A percentile compares a stretch with the other conserved stretches of the same genome.
Evolutionary conservation across 2,113 vertebrate genomes (phyloP).

Genomic region (Casuarius casuarius): DNA sequence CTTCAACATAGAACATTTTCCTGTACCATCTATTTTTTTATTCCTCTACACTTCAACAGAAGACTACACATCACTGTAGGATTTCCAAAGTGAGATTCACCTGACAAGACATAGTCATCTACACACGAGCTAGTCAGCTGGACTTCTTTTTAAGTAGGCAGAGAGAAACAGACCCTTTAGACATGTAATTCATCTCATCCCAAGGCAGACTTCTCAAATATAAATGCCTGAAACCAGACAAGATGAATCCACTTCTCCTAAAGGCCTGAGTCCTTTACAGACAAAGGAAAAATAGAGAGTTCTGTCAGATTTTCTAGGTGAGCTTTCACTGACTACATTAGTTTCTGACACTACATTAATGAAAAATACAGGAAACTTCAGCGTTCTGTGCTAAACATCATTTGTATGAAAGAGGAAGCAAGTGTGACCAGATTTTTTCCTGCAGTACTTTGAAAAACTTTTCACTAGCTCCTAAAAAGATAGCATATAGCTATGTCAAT

Average conservation of each 20-base stretch:
- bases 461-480: constrained; percentile 22
- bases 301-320: background rate
- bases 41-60: background rate
- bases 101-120: background rate
- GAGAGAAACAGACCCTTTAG: background rate
- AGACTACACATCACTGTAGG: background rate
- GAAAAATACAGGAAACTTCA: background rate
- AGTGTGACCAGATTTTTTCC: background rate
- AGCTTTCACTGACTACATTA: background rate
- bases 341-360: background rate
- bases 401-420: background rate
- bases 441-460: background rate
- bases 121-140: background rate
- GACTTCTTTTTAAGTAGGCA: background rate
- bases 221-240: background rate
- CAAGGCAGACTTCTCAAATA: background rate
- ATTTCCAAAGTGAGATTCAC: background rate
- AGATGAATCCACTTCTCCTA: background rate
- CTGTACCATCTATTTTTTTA: background rate
- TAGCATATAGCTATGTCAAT: background rate
- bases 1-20: background rate
- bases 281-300: background rate
- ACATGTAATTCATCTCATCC: background rate
- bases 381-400: background rate
- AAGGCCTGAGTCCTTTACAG: background rate